Base-by-base conservation (phyloP, 2,113 vertebrate genomes). In the Triplophysa dalaica region DNA sequence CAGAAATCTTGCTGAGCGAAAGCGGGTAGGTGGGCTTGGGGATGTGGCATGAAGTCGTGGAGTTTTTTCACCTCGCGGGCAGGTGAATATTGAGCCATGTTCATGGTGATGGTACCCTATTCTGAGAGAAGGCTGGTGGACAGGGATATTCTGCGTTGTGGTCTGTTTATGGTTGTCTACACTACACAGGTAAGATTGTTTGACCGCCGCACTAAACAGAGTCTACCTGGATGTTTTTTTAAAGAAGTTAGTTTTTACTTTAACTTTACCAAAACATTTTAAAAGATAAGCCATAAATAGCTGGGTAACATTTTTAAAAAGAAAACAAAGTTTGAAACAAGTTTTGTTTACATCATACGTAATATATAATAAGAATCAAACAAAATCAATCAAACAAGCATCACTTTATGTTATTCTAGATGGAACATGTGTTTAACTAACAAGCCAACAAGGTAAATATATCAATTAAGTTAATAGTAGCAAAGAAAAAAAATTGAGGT, bases 41-140 rank as follows among this genome's bases (percentile, higher is more conserved):
- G 70, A 69, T 73, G 80, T 85, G 78, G 85, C n/a, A 19, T 84
- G 83, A 88, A 63, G 83, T 22, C 16, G 48, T 54, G 72, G 64
- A 73, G 24, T 68, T 60, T 68, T 52, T 74, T 19, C 70, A 58
- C 77, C 54, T 66, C 61, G 54, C 2, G 81, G 78, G 86, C 87
- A 85, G 88, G 87, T 91, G 86, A 84, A 79, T 56, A 48, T 72
- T 80, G 82, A 79, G 70, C 76, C 77, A 91, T 91, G 91, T 58
- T 82, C 69, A 77, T 76, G 48, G 77, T 75, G 81, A 80, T 83
- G 70, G 80, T 80, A 26, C 24, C 63, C 63, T 82, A 85, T 83
- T 66, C 79, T 84, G 66, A 45, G 66, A 83, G 68, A 69, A 86
- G 63, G 61, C 48, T 80, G 76, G 70, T 75, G 21, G 48, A 21